These are phyloP conservation scores for Paracentrotus lividus DNA, from an alignment of 53 echinoderm and acorn worm genomes.

Conservation along the genomic window DNA sequence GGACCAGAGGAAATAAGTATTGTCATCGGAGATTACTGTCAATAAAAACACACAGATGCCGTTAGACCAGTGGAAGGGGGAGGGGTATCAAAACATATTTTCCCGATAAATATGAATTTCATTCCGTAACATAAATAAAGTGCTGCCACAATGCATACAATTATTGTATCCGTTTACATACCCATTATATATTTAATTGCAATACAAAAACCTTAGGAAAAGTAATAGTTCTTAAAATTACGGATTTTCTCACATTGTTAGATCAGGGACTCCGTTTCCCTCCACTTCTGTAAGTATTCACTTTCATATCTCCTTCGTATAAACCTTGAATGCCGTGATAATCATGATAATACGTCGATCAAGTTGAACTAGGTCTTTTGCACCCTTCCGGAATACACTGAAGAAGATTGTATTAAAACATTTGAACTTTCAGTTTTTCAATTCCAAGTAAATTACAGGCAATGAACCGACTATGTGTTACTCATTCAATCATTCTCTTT, in stretches of 20 bases:
- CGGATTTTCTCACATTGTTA: too few species aligned
- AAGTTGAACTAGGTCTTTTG: background rate
- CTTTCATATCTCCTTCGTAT: too few species aligned
- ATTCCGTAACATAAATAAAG: too few species aligned
- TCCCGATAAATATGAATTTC: background rate
- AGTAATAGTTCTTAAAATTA: too few species aligned
- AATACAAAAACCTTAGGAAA: too few species aligned
- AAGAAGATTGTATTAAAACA: background rate
- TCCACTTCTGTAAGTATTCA: too few species aligned
- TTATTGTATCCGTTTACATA: too few species aligned
- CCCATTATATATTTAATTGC: too few species aligned
- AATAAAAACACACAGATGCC: background rate
- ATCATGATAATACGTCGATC: too few species aligned
- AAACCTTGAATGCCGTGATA: too few species aligned
- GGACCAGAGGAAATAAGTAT: conserved; percentile 17
- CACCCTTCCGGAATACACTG: background rate
- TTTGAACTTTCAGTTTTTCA: background rate
- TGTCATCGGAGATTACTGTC: background rate
- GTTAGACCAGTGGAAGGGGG: background rate
- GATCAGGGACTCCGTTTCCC: too few species aligned
- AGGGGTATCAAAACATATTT: background rate
- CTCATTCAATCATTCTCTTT: background rate
- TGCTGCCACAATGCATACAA: too few species aligned
- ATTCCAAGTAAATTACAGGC: background rate
- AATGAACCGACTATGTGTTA: background rate